These are phyloP conservation scores for Oreochromis spilurus DNA, from an alignment of 2,113 vertebrate species.

Conservation along the genomic window DNA sequence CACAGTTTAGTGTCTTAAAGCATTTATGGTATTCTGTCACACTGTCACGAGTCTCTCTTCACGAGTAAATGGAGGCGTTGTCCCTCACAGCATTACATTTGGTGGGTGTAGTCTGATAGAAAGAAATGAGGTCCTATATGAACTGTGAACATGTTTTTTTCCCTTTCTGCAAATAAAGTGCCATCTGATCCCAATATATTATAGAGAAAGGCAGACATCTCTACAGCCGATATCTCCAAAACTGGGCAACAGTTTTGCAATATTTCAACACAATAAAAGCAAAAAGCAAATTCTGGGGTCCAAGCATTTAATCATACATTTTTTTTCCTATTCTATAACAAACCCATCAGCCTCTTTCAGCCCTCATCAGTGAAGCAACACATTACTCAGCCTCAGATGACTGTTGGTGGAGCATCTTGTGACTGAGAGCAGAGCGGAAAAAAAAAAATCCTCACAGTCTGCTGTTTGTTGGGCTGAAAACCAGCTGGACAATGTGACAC, in stretches of 20 bases:
- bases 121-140: neutral
- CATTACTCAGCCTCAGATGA: constrained; percentile 59
- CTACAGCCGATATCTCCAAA: neutral
- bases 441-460: constrained; percentile 43
- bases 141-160: neutral
- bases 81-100: neutral
- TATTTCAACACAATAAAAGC: neutral
- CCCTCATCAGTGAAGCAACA: neutral
- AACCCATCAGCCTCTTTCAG: neutral
- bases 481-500: constrained; percentile 42
- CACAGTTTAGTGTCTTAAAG: neutral
- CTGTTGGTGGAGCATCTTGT: constrained; percentile 58
- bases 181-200: neutral
- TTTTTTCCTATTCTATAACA: neutral
- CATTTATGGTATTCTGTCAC: neutral
- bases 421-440: constrained; percentile 41
- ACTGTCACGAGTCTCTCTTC: neutral
- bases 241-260: neutral
- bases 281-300: neutral
- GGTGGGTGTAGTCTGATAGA: neutral
- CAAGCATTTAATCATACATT: neutral
- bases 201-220: neutral
- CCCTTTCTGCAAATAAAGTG: neutral
- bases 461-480: constrained; percentile 36
- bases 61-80: neutral